Evolutionary conservation across 2,888 invertebrate species (phyloP).

Genomic region (Itoplectis maculator): DNA sequence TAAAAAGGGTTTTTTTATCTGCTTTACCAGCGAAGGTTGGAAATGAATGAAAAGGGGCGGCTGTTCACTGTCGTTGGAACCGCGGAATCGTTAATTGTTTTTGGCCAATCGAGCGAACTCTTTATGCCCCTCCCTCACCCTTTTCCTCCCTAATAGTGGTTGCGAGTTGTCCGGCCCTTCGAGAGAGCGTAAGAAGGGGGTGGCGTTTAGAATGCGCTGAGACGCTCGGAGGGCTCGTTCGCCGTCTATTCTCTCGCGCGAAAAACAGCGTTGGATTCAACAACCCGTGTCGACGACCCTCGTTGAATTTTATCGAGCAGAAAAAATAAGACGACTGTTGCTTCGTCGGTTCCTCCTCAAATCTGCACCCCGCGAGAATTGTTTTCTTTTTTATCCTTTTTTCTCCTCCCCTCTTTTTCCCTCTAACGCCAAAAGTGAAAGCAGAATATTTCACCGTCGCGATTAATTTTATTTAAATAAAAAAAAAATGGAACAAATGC

Average conservation of each 20-base stretch:
- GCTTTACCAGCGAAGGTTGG: not conserved
- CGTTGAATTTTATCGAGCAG: slow-evolving; percentile 70
- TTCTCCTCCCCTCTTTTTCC: not conserved
- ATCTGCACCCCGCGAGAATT: not conserved
- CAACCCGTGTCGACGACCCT: slow-evolving; percentile 59
- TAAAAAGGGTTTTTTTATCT: not conserved
- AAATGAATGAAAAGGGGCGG: not conserved
- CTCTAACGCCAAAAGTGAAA: not conserved
- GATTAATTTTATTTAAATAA: not conserved
- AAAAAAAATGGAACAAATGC: slow-evolving; percentile 31
- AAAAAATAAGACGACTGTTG: slow-evolving; percentile 70
- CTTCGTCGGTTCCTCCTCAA: slow-evolving; percentile 52
- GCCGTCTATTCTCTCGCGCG: slow-evolving; percentile 33
- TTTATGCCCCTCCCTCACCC: no score
- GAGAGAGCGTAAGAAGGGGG: slow-evolving; percentile 32
- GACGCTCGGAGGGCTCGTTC: slow-evolving; percentile 18
- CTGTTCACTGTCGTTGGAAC: slow-evolving; percentile 5
- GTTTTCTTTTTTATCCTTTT: not conserved
- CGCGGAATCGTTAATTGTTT: slow-evolving; percentile 36
- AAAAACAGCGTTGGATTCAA: slow-evolving; percentile 45
- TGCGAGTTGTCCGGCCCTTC: slow-evolving; percentile 12
- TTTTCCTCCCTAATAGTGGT: no score
- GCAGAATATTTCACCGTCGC: slow-evolving; percentile 22
- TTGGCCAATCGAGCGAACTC: slow-evolving; percentile 41
- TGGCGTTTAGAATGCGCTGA: slow-evolving; percentile 29